These are phyloP conservation scores for Drosophila truncata DNA, from an alignment of 1,140 invertebrate species.

Conservation along the genomic window DNA sequence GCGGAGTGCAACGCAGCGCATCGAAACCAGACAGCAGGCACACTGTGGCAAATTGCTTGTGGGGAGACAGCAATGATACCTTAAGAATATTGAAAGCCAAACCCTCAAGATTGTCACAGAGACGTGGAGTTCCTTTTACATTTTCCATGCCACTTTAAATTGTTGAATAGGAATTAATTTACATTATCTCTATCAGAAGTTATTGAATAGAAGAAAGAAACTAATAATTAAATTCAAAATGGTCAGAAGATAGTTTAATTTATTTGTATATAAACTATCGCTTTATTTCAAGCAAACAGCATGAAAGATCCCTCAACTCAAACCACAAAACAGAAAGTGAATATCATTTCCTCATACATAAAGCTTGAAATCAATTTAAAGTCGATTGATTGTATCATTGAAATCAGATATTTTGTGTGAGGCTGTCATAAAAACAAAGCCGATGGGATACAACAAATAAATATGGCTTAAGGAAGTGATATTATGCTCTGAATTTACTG, in stretches of 20 bases:
- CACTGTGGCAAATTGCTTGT: constrained; percentile 34
- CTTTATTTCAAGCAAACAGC: not conserved
- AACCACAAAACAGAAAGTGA: constrained; percentile 5
- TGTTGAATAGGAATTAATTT: not conserved
- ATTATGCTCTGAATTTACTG: not conserved
- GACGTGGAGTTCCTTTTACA: not conserved
- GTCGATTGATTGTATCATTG: not conserved
- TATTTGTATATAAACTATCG: not conserved
- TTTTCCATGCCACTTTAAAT: not conserved
- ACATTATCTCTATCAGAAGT: not conserved
- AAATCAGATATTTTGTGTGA: constrained; percentile 5
- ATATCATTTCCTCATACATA: not conserved
- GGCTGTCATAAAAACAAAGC: constrained; percentile 5
- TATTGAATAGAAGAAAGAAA: not conserved
- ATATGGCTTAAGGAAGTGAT: not conserved
- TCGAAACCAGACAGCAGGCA: constrained; percentile 50
- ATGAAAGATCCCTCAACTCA: not conserved
- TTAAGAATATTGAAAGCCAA: not conserved
- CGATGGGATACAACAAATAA: not conserved
- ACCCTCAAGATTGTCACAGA: not conserved
- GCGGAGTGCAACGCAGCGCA: constrained; percentile 64
- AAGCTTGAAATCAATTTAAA: not conserved
- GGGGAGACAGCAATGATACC: not conserved
- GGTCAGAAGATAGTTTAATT: not conserved
- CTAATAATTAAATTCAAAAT: not conserved